phyloP scores from a whole-genome alignment of 2,113 vertebrate genomes.

The Bothrops jararaca region DNA sequence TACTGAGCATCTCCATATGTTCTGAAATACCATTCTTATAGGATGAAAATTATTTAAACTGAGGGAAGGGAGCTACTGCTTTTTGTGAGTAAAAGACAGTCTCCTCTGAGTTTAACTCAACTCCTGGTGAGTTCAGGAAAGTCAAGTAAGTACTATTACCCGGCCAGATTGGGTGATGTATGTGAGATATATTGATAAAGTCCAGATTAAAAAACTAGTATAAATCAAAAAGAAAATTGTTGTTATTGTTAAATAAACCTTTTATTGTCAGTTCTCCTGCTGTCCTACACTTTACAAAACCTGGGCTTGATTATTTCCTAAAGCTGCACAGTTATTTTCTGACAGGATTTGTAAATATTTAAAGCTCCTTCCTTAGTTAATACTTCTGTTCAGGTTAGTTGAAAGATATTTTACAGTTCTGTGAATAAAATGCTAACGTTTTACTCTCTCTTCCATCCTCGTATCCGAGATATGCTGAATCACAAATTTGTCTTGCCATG shows the following conservation, averaged over 20 bases:
- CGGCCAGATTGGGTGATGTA: neutral
- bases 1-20: neutral
- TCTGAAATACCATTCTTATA: neutral
- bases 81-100: neutral
- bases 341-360: neutral
- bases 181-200: neutral
- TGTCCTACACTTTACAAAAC: neutral
- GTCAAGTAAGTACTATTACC: neutral
- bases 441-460: neutral
- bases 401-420: neutral
- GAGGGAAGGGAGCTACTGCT: neutral
- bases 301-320: neutral
- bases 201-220: neutral
- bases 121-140: neutral
- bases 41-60: neutral
- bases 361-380: neutral
- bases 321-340: neutral
- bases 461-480: neutral
- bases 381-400: neutral
- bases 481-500: neutral
- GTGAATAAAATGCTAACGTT: neutral
- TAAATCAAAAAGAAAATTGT: neutral
- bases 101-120: neutral
- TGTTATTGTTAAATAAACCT: neutral
- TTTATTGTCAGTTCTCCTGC: neutral